Percentiles rank a stretch among this genome's conserved stretches.
These are phyloP conservation scores for Brachionus angularis DNA, from an alignment of 1,140 invertebrate species.

Conservation along the genomic window DNA sequence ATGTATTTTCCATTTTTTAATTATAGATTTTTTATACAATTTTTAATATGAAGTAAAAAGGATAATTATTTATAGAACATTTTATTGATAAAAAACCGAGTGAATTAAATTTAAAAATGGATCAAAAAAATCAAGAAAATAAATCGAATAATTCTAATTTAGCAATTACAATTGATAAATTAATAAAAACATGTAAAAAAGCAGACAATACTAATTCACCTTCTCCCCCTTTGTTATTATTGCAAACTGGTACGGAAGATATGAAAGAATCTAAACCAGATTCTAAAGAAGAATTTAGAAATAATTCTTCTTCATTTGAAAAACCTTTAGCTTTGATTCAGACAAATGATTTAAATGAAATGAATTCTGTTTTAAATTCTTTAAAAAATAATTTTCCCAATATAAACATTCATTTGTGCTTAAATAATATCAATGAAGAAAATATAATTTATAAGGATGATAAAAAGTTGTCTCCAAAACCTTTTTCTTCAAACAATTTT, in stretches of 20 bases:
- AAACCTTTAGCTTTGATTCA: conserved; percentile 9
- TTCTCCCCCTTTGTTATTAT: background rate
- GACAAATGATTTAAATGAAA: background rate
- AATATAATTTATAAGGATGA: background rate
- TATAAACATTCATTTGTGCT: background rate
- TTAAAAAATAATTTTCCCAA: conserved; percentile 7
- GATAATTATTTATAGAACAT: no score
- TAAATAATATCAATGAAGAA: background rate
- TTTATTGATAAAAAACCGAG: no score
- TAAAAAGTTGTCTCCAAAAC: no score
- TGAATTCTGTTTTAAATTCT: conserved; percentile 1
- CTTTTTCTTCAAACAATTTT: background rate
- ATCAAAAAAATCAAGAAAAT: no score
- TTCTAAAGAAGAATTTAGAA: background rate
- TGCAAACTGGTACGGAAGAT: background rate
- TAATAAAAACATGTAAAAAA: no score
- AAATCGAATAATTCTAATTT: no score
- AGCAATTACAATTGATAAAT: no score
- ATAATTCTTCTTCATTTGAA: background rate
- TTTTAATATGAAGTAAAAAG: no score
- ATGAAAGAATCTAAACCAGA: background rate
- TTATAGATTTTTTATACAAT: no score
- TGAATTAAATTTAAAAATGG: no score
- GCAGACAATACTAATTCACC: conserved; percentile 10
- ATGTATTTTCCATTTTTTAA: no score